phyloP scores from a whole-genome alignment of 1,140 invertebrate species.

The Octopus sinensis region DNA sequence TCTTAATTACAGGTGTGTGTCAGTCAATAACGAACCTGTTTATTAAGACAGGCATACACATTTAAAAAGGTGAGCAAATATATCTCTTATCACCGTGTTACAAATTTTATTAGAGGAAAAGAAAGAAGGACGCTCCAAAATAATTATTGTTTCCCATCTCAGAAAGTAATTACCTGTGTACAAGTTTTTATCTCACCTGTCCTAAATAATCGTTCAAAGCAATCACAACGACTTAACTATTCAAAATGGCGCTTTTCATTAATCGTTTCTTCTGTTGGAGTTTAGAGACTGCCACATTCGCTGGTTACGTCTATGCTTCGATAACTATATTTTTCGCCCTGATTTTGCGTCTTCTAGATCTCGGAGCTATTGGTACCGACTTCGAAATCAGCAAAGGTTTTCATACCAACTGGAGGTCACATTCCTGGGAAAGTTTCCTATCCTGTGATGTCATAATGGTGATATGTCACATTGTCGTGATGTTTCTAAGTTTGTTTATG shows the following conservation, averaged over 20 bases:
- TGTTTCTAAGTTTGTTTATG: constrained; percentile 38
- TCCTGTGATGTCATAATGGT: constrained; percentile 38
- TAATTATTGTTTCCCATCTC: no score
- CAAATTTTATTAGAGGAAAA: no score
- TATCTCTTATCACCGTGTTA: no score
- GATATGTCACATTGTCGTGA: constrained; percentile 31
- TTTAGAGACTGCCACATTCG: constrained; percentile 38
- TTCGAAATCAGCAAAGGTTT: constrained; percentile 49
- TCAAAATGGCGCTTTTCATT: constrained; percentile 38
- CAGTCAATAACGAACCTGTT: no score
- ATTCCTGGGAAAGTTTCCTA: constrained; percentile 35
- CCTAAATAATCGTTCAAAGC: no score
- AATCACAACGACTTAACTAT: background rate
- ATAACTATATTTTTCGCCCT: constrained; percentile 40
- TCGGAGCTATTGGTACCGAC: constrained; percentile 34
- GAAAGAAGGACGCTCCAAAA: no score
- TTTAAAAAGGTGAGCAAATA: no score
- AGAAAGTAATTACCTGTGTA: no score
- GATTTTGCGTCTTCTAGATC: constrained; percentile 38
- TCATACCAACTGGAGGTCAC: constrained; percentile 43
- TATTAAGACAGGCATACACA: no score
- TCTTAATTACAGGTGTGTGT: no score
- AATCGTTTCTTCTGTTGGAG: constrained; percentile 46
- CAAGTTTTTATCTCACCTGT: no score
- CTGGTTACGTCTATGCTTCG: constrained; percentile 32